Evolutionary conservation across 2,797 vertebrate genomes (phyloP), one percentile per base, ranked within the genome.

Genomic region (Pagetopsis macropterus): DNA sequence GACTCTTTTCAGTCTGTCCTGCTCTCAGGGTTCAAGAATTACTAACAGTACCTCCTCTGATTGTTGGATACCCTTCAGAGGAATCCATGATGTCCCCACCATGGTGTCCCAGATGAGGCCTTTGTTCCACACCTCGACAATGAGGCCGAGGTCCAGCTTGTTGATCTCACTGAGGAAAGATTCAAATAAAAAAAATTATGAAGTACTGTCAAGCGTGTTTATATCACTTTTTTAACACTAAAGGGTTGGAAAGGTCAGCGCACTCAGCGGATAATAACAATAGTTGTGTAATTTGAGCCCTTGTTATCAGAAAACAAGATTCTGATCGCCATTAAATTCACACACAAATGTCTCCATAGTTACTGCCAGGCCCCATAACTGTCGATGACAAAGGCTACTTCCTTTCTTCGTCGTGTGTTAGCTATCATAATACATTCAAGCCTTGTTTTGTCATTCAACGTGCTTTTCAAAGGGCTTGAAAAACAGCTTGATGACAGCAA

Each of bases 51-150:
- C 98, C 97, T 99, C 95, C 66, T 99, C 96, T 0, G 97, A 97
- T 41, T 98, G 97, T n/a, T 93, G 94, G 89, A 99, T 92, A 57
- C 93, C 94, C 84, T 95, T 95, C 64, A 99, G 92, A 21, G 97
- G 97, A 70, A 99, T 97, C 97, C 97, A 99, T 59, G 96, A 90
- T 0, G 96, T 99, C 33, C 98, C 98, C 84, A 99, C 94, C 95
- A 99, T 96, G 13, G 98, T 98, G 93, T 99, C 98, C 98, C 98
- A 99, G 85, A 99, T 99, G 71, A 99, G 95, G 21, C 98, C 98
- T 93, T 99, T 99, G 94, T 99, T 98, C 98, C 98, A 99, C 46
- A 99, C 96, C 88, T 99, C 98, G 78, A 99, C 96, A 48, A 96
- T 97, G 33, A 99, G 95, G 62, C 98, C 97, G 33, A 99, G 94